phyloP scores from a whole-genome alignment of 2,113 vertebrate species.

The Capreolus pygargus region DNA sequence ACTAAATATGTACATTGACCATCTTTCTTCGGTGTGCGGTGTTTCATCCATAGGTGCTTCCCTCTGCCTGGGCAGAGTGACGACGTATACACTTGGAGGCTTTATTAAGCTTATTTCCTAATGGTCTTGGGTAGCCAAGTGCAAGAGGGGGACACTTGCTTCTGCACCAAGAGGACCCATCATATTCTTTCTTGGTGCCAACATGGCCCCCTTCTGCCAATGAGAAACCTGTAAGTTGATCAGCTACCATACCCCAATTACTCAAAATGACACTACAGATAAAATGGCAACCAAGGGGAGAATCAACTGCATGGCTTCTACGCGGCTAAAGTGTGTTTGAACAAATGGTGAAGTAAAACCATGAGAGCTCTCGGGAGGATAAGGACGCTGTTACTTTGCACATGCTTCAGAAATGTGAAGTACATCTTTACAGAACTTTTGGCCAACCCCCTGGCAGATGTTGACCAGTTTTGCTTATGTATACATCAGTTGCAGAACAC shows the following conservation, averaged over 20 bases:
- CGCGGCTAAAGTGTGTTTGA: constrained; percentile 90
- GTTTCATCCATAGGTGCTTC: constrained; percentile 83
- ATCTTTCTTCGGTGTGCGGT: constrained; percentile 84
- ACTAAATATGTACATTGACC: constrained; percentile 90
- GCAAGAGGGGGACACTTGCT: constrained; percentile 87
- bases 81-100: constrained; percentile 80
- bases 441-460: constrained; percentile 90
- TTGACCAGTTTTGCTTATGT: constrained; percentile 88
- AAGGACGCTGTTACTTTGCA: constrained; percentile 87
- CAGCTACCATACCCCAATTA: constrained; percentile 92
- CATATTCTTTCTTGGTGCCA: constrained; percentile 88
- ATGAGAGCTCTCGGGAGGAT: constrained; percentile 87
- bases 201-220: constrained; percentile 88
- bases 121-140: constrained; percentile 89
- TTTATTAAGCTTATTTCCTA: constrained; percentile 89
- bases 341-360: constrained; percentile 94
- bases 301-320: constrained; percentile 91
- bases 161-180: constrained; percentile 86
- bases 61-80: constrained; percentile 79
- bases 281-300: constrained; percentile 96
- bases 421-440: constrained; percentile 88
- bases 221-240: constrained; percentile 93
- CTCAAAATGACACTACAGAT: constrained; percentile 93
- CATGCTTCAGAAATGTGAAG: constrained; percentile 89
- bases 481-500: constrained; percentile 89